Conservation (phyloP, 1,140 invertebrate species). For the Leptinotarsa texana region DNA sequence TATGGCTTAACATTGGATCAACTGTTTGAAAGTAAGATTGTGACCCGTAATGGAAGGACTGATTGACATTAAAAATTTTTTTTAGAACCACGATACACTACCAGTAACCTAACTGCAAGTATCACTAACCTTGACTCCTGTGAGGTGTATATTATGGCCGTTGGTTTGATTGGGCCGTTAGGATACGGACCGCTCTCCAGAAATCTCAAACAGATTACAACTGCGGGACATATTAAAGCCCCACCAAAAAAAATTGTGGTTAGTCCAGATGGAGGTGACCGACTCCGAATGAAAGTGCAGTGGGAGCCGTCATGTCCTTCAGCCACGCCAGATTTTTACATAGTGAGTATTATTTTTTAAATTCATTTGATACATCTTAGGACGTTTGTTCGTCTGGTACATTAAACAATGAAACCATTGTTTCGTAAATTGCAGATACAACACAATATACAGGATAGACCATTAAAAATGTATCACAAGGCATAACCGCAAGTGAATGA, state of each 20-base stretch:
- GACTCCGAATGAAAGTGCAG: slow-evolving; percentile 50
- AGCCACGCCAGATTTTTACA: slow-evolving; percentile 37
- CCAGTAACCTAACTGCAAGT: slow-evolving; percentile 62
- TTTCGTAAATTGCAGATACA: no score
- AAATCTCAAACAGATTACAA: slow-evolving; percentile 60
- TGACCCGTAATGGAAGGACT: no score
- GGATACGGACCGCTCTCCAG: slow-evolving; percentile 67
- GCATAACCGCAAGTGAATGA: no score
- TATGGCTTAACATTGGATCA: slow-evolving; percentile 60
- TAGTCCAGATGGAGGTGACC: slow-evolving; percentile 32
- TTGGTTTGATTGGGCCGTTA: slow-evolving; percentile 68
- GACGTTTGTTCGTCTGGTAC: no score
- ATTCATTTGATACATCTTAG: no score
- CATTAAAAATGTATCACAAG: no score
- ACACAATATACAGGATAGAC: no score
- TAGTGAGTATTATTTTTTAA: slow-evolving; percentile 33
- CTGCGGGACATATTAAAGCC: slow-evolving; percentile 65
- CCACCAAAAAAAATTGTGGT: slow-evolving; percentile 63
- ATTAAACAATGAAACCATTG: no score
- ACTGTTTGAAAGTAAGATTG: slow-evolving; percentile 57
- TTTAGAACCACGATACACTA: slow-evolving; percentile 61
- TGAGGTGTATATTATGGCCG: slow-evolving; percentile 72
- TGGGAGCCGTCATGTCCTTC: slow-evolving; percentile 59
- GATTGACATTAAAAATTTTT: not conserved
- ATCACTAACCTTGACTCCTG: slow-evolving; percentile 71